A percentile compares a stretch with the other conserved stretches of the same genome.
These are phyloP conservation scores for Lanistes nyassanus DNA, from an alignment of 1,140 invertebrate genomes.

Conservation along the genomic window DNA sequence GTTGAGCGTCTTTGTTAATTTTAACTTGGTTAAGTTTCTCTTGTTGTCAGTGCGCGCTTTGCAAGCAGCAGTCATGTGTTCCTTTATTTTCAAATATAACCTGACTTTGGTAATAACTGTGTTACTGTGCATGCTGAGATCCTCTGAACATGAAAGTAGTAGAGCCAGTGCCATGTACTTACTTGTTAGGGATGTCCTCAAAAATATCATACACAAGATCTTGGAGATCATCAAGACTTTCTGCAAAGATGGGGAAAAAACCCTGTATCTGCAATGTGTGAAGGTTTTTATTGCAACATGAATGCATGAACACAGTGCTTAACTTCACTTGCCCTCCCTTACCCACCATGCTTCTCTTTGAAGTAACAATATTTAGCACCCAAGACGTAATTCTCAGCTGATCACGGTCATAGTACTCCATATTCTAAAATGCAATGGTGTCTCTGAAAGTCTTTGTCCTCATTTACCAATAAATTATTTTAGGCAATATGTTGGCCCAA, in stretches of 20 bases:
- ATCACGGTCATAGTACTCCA: too few relatives aligned
- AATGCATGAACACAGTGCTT: not conserved
- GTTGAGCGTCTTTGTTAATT: not conserved
- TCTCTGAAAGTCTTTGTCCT: not conserved
- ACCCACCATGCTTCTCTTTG: too few relatives aligned
- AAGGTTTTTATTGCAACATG: not conserved
- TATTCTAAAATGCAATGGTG: too few relatives aligned
- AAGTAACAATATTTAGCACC: not conserved
- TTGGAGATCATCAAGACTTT: slow-evolving; percentile 52
- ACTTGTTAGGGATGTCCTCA: slow-evolving; percentile 57
- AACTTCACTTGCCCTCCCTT: too few relatives aligned
- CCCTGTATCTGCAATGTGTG: too few relatives aligned
- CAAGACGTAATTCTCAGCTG: not conserved
- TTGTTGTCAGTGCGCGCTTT: not conserved
- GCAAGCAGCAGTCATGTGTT: not conserved
- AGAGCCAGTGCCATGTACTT: slow-evolving; percentile 39
- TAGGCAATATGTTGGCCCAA: too few relatives aligned
- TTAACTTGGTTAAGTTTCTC: not conserved
- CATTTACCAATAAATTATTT: too few relatives aligned
- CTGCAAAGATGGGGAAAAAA: slow-evolving; percentile 41
- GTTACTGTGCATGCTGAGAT: too few relatives aligned
- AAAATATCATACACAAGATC: slow-evolving; percentile 54
- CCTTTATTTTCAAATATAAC: too few relatives aligned
- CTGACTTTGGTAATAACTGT: too few relatives aligned
- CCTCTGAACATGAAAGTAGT: not conserved